phyloP scores from a whole-genome alignment of 2,797 vertebrate species.

The Eupleurogrammus muticus region DNA sequence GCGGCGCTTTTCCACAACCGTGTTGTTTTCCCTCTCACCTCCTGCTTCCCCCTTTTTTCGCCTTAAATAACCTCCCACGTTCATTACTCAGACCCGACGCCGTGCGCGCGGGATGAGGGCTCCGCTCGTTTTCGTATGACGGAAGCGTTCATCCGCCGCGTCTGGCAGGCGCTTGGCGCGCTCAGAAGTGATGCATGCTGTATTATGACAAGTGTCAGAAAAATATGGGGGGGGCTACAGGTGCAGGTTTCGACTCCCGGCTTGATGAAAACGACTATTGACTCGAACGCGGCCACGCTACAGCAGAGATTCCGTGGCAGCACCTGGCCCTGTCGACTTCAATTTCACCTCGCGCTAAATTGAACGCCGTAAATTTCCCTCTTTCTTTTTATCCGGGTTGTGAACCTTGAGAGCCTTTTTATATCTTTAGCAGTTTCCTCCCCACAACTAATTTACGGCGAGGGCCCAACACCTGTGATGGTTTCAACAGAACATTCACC shows the following conservation, averaged over 20 bases:
- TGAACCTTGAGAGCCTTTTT: slow-evolving; percentile 46
- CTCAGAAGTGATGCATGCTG: not conserved
- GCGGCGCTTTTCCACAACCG: slow-evolving; percentile 23
- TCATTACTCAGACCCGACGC: slow-evolving; percentile 14
- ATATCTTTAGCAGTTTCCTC: slow-evolving; percentile 33
- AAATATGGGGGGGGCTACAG: slow-evolving; percentile 6
- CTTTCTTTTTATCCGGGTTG: slow-evolving; percentile 32
- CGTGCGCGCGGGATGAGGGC: no score
- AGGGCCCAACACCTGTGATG: slow-evolving; percentile 35
- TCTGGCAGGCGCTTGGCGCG: slow-evolving; percentile 2
- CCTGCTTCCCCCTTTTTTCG: slow-evolving; percentile 7
- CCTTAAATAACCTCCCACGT: slow-evolving; percentile 43
- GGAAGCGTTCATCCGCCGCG: not conserved
- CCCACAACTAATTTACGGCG: slow-evolving; percentile 38
- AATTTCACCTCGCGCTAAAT: slow-evolving; percentile 54
- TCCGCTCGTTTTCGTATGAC: not conserved
- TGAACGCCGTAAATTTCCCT: slow-evolving; percentile 43
- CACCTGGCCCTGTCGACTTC: slow-evolving; percentile 43
- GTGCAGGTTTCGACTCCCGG: slow-evolving; percentile 13
- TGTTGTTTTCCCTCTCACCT: slow-evolving; percentile 33
- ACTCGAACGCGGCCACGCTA: slow-evolving; percentile 45
- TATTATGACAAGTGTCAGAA: slow-evolving; percentile 29
- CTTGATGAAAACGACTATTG: slow-evolving; percentile 43
- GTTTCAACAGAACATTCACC: slow-evolving; percentile 56
- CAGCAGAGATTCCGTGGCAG: slow-evolving; percentile 49